phyloP scores from a whole-genome alignment of 2,797 vertebrate species.

The Spea hammondii region DNA sequence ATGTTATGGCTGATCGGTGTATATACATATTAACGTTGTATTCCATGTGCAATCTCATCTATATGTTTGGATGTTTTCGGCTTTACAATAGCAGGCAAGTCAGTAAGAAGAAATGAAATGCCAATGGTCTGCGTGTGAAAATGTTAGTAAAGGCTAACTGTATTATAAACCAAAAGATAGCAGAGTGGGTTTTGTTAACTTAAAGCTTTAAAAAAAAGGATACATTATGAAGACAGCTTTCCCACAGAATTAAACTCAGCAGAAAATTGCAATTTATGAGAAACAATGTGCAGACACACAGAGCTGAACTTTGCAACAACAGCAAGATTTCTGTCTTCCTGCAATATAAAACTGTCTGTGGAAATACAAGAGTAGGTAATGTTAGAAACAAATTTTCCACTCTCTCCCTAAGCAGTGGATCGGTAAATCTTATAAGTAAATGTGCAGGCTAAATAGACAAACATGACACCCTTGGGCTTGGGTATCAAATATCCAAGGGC shows the following conservation, averaged over 20 bases:
- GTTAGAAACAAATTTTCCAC: constrained; percentile 42
- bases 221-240: constrained; percentile 47
- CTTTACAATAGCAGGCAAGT: constrained; percentile 16
- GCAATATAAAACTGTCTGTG: constrained; percentile 45
- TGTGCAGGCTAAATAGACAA: constrained; percentile 27
- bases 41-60: background rate
- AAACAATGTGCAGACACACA: constrained; percentile 47
- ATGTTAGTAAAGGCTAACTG: constrained; percentile 19
- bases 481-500: constrained; percentile 9
- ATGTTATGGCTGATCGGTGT: too few relatives aligned
- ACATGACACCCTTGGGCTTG: constrained; percentile 20
- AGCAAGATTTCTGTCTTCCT: constrained; percentile 46
- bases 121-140: constrained; percentile 17
- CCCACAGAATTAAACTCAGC: constrained; percentile 46
- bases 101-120: constrained; percentile 21
- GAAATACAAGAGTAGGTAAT: constrained; percentile 37
- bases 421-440: constrained; percentile 39
- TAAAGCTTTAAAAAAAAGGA: constrained; percentile 45
- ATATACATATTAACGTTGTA: background rate
- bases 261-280: constrained; percentile 52
- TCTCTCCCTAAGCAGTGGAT: constrained; percentile 34
- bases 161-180: constrained; percentile 22
- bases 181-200: constrained; percentile 36
- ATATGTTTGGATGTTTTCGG: constrained; percentile 17
- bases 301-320: constrained; percentile 42